Evolutionary conservation across 2,888 invertebrate genomes (phyloP).

Genomic region (Siphlonurus alternatus): DNA sequence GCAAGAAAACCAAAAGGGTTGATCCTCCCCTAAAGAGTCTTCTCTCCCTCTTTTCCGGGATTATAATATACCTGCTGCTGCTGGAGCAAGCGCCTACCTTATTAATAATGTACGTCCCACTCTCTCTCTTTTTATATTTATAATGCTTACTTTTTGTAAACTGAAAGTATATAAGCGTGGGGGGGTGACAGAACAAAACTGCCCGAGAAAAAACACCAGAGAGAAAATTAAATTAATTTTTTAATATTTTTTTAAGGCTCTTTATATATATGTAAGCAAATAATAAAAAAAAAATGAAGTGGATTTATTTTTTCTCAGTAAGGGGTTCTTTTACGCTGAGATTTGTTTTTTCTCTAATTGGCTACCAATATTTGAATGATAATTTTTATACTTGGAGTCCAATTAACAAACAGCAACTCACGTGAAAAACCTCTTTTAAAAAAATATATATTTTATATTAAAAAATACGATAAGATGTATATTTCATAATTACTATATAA

Average conservation of each 20-base stretch:
- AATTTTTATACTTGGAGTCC: neutral
- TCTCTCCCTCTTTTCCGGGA: neutral
- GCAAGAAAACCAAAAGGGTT: no score
- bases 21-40: no score
- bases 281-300: neutral
- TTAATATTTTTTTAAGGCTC: neutral
- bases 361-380: neutral
- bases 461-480: no score
- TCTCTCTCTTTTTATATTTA: neutral
- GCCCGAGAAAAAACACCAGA: neutral
- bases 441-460: no score
- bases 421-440: no score
- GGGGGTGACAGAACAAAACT: neutral
- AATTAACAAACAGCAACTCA: no score
- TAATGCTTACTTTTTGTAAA: neutral
- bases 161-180: neutral
- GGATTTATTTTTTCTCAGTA: neutral
- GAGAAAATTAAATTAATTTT: neutral
- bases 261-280: neutral
- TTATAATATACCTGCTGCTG: neutral
- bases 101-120: neutral
- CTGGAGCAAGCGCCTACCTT: neutral
- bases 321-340: neutral
- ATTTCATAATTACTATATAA: no score
- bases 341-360: neutral